Percentiles rank a stretch among this genome's conserved stretches.
Evolutionary conservation across 2,113 vertebrate species (phyloP).

Genomic region (Alexandromys fortis): DNA sequence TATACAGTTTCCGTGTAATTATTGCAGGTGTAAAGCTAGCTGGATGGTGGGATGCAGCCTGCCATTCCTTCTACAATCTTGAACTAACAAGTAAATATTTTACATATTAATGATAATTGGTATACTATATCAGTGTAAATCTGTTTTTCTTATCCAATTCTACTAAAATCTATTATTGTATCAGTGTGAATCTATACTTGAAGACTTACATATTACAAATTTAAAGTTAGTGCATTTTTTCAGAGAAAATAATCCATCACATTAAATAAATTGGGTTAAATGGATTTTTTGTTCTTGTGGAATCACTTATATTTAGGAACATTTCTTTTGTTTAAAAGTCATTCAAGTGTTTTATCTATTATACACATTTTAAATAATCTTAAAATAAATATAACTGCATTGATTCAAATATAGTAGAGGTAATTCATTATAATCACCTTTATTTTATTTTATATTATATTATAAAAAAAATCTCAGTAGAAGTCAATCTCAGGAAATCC

Average conservation of each 20-base stretch:
- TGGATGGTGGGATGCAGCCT: no score
- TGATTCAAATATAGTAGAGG: neutral
- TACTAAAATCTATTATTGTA: neutral
- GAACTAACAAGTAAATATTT: neutral
- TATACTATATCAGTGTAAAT: neutral
- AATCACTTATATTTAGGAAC: neutral
- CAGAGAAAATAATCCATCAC: neutral
- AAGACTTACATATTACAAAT: neutral
- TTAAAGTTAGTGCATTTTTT: neutral
- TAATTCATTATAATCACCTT: neutral
- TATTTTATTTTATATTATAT: neutral
- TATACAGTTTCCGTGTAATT: no score
- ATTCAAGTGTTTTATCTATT: neutral
- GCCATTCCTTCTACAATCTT: neutral
- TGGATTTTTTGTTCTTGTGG: neutral
- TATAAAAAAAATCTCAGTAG: neutral
- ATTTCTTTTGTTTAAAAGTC: neutral
- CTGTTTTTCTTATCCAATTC: no score
- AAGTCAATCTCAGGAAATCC: neutral
- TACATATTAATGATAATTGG: neutral
- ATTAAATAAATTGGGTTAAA: neutral
- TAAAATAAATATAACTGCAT: neutral
- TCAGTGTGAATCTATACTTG: neutral
- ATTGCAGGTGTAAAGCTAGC: no score
- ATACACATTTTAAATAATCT: neutral